These are phyloP conservation scores for Labeo rohita DNA, from an alignment of 2,113 vertebrate genomes.

Conservation along the genomic window DNA sequence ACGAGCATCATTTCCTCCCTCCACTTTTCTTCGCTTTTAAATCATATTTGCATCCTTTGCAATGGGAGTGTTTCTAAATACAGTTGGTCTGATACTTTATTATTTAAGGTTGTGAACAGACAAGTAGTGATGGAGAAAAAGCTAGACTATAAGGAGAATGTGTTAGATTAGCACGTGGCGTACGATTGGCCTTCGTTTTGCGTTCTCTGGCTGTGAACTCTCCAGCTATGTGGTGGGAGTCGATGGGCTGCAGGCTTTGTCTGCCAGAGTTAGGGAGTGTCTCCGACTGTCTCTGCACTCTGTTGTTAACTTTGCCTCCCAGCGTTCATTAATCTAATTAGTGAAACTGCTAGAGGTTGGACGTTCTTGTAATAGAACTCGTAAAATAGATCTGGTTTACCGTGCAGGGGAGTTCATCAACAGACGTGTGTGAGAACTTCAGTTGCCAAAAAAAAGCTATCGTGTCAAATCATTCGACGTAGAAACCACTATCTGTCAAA, in stretches of 20 bases:
- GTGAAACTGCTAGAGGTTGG: conserved; percentile 54
- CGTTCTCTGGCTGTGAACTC: conserved; percentile 23
- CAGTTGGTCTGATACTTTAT: not conserved
- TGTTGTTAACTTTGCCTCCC: conserved; percentile 64
- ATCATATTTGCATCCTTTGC: not conserved
- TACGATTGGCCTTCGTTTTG: not conserved
- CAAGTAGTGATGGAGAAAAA: not conserved
- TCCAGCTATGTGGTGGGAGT: conserved; percentile 64
- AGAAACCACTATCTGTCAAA: not conserved
- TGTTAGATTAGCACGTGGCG: not conserved
- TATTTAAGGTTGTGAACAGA: not conserved
- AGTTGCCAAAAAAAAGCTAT: not conserved
- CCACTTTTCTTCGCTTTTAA: not conserved
- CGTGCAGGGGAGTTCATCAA: not conserved
- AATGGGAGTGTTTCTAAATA: not conserved
- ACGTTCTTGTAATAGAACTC: conserved; percentile 37
- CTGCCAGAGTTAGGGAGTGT: conserved; percentile 57
- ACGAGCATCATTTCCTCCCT: not conserved
- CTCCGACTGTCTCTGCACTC: conserved; percentile 43
- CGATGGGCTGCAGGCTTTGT: conserved; percentile 65
- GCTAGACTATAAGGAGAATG: no score
- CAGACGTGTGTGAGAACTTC: not conserved
- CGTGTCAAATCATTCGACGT: not conserved
- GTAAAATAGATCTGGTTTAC: not conserved
- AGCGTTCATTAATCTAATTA: conserved; percentile 70